Evolutionary conservation across 2,888 invertebrate genomes (phyloP), one percentile per base, ranked within the genome.

Genomic region (Ornithoptera priamus): DNA sequence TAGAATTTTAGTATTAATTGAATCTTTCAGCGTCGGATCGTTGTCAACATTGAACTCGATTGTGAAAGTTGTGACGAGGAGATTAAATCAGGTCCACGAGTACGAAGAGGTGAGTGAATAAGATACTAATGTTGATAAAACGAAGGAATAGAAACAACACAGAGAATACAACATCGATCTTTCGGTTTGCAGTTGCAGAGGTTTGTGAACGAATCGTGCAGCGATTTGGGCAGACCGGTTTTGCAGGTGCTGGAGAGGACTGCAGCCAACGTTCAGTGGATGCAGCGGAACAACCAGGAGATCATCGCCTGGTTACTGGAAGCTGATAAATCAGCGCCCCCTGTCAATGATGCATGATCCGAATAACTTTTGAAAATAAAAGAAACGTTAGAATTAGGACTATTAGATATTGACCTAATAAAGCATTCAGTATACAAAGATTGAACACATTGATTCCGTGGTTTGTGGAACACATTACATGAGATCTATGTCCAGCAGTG

Each of bases 201-300:
- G 61, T 97, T 97, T 80, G 93, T 95, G 1, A 87, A 88, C 1
- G 93, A 94, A 67, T 94, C 94, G 68, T 92, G 93, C 70, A 93
- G 94, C 60, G 95, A 96, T 70, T 91, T 96, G 18, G 96, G 96
- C 0, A 88, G 97, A 73, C 95, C 96, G 0, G 94, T 97, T 0
- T 94, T 95, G 71, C 98, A 98, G 86, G 95, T 96, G 0, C 86
- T 97, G 12, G 98, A 98, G 81, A 94, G 95, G 66, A 95, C 96
- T 0, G 94, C 96, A 75, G 95, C 96, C 5, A 97, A 98, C 82
- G 95, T 97, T 0, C 94, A 95, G 74, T 98, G 98, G 98, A 95
- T 96, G 94, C 92, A 95, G 66, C 92, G 92, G 62, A 96, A 97
- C 87, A 96, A 96, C 80, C 89, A 94, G 67, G 93, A 94, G 2